A percentile compares a stretch with the other conserved stretches of the same genome.
Conservation (phyloP, 2,113 vertebrate genomes). For the Dicaeum eximium region DNA sequence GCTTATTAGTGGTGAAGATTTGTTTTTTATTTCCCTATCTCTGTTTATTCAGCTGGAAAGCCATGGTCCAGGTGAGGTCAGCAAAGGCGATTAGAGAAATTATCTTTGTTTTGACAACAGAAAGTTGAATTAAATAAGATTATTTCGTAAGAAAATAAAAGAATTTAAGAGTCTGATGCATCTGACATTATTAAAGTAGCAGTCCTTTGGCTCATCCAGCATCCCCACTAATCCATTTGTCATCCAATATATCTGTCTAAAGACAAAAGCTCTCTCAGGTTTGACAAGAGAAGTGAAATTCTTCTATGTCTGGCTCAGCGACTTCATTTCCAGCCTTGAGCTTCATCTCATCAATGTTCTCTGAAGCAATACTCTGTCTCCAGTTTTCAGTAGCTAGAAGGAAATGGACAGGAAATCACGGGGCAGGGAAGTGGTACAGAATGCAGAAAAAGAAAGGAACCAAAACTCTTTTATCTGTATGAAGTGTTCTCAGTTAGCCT, state of each 20-base stretch:
- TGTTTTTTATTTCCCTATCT: not conserved
- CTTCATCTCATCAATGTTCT: not conserved
- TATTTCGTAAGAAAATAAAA: not conserved
- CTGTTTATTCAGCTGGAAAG: conserved; percentile 21
- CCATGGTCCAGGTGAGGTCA: not conserved
- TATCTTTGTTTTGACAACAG: not conserved
- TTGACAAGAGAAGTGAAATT: not conserved
- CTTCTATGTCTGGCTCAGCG: not conserved
- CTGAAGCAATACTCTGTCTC: not conserved
- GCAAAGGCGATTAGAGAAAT: not conserved
- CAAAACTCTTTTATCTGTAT: not conserved
- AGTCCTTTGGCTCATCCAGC: not conserved
- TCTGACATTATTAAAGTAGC: not conserved
- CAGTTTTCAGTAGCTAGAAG: not conserved
- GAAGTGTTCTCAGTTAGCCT: not conserved
- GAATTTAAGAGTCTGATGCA: not conserved
- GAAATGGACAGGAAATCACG: not conserved
- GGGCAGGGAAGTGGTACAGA: not conserved
- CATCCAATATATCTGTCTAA: not conserved
- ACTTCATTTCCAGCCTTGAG: not conserved
- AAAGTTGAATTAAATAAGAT: not conserved
- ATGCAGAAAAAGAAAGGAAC: not conserved
- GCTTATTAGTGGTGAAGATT: not conserved
- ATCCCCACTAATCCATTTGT: not conserved
- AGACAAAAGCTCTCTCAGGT: not conserved